These are phyloP conservation scores for Amphibalanus amphitrite DNA, from an alignment of 1,140 invertebrate species.

Conservation along the genomic window DNA sequence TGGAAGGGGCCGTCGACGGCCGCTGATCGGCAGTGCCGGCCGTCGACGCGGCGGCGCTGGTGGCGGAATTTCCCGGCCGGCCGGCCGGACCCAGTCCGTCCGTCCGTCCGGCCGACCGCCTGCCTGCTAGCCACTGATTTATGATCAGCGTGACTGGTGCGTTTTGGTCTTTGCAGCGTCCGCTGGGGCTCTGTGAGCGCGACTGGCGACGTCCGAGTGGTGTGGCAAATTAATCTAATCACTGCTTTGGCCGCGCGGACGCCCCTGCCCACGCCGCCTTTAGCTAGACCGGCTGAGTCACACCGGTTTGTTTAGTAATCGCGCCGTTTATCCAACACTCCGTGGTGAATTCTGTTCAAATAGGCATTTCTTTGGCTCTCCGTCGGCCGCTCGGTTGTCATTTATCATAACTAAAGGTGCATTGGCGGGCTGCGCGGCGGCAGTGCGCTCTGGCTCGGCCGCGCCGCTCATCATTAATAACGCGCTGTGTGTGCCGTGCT, in stretches of 20 bases:
- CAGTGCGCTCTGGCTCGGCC: neutral
- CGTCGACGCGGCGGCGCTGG: no score
- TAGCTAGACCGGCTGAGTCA: neutral
- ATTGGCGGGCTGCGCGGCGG: neutral
- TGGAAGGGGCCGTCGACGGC: no score
- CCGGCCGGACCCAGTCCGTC: no score
- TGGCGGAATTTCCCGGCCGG: no score
- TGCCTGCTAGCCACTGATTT: neutral
- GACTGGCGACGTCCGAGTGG: neutral
- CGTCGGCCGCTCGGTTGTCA: neutral
- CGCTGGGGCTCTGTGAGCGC: neutral
- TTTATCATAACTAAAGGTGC: neutral
- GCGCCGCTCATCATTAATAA: neutral
- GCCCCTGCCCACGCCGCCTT: neutral
- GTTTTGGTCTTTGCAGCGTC: neutral
- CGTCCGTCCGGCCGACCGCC: no score
- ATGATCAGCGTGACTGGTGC: neutral
- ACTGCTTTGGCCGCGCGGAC: neutral
- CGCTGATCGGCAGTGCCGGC: no score
- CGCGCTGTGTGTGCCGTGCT: no score
- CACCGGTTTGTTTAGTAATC: neutral
- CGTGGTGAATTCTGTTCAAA: constrained; percentile 1
- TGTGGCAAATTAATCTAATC: constrained; percentile 2
- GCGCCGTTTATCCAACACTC: constrained; percentile 1
- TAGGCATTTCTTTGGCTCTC: constrained; percentile 1